phyloP scores from a whole-genome alignment of 2,888 invertebrate species.

The Aspidapion aeneum region DNA sequence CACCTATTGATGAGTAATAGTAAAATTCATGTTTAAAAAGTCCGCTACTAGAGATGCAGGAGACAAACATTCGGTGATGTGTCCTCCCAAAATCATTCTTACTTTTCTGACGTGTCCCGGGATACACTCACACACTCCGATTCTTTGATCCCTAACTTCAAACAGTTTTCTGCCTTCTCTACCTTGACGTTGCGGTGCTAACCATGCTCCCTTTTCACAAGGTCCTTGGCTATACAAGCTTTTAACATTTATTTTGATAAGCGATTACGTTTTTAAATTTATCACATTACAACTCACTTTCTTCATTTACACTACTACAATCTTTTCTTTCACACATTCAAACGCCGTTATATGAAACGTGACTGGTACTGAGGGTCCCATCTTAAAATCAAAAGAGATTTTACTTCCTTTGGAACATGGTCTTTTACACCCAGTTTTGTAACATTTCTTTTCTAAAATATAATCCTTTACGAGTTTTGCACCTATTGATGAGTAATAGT shows the following conservation, averaged over 20 bases:
- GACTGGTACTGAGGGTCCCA: conserved; percentile 77
- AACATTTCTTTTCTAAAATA: no score
- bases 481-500: conserved; percentile 17
- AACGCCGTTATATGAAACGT: conserved; percentile 76
- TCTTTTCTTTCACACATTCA: no score
- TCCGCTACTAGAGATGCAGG: conserved; percentile 62
- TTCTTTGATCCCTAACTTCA: not conserved
- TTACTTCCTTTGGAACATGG: no score
- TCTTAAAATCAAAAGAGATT: no score
- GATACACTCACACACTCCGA: conserved; percentile 56
- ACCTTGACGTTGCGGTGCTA: not conserved
- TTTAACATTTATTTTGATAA: no score
- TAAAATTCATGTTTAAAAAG: conserved; percentile 56
- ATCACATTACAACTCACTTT: no score
- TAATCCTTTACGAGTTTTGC: no score
- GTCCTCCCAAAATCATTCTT: conserved; percentile 38
- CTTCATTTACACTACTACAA: no score
- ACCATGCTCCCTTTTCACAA: not conserved
- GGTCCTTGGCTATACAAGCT: conserved; percentile 56
- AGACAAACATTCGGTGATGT: conserved; percentile 53
- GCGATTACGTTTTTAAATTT: no score
- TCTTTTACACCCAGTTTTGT: no score
- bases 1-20: conserved; percentile 9
- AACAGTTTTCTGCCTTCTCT: conserved; percentile 8
- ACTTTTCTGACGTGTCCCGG: conserved; percentile 57